Conservation (phyloP, 2,888 invertebrate genomes). For the Sinopyrophorus schimmeli region DNA sequence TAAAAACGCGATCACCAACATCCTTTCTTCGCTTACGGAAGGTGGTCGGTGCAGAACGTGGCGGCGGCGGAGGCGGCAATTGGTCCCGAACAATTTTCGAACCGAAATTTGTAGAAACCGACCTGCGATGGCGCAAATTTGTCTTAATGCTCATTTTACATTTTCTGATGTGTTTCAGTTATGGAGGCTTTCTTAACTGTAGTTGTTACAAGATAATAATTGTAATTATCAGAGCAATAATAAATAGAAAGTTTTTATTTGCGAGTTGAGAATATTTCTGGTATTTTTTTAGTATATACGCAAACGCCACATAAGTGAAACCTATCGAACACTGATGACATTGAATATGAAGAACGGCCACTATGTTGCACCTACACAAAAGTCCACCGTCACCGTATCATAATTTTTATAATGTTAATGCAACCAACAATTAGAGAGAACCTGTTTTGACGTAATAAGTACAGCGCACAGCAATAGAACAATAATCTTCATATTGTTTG, state of each 20-base stretch:
- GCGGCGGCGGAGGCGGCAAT: slow-evolving; percentile 46
- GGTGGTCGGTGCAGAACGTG: slow-evolving; percentile 56
- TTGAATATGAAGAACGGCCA: slow-evolving; percentile 8
- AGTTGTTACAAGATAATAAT: not conserved
- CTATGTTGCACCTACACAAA: slow-evolving; percentile 10
- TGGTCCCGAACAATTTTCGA: slow-evolving; percentile 8
- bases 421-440: not conserved
- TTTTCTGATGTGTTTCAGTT: slow-evolving; percentile 11
- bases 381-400: slow-evolving; percentile 1
- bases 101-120: slow-evolving; percentile 27
- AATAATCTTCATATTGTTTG: no score
- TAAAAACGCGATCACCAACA: slow-evolving; percentile 64
- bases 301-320: no score
- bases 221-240: slow-evolving; percentile 9
- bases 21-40: slow-evolving; percentile 60
- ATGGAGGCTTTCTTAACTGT: not conserved
- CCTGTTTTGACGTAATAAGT: slow-evolving; percentile 6
- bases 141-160: slow-evolving; percentile 14
- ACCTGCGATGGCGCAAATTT: slow-evolving; percentile 17
- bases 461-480: no score
- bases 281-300: no score
- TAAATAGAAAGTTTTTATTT: slow-evolving; percentile 12
- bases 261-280: not conserved
- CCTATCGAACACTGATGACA: no score
- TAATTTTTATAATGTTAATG: not conserved